Conservation (phyloP, 1,140 invertebrate genomes). For the Calliphora vicina region DNA sequence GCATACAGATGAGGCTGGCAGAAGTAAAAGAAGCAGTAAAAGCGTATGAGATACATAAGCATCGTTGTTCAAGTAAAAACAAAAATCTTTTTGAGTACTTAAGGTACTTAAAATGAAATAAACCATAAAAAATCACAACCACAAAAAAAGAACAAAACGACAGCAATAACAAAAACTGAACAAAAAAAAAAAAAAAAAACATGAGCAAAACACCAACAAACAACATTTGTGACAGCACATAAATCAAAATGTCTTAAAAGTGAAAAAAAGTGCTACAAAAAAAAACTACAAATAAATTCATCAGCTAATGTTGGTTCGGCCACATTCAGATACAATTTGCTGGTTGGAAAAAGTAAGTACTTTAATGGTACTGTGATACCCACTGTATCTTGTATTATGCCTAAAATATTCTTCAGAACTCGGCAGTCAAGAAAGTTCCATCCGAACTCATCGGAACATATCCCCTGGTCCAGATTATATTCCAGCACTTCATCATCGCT, state of each 20-base stretch:
- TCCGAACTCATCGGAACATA: too few species aligned
- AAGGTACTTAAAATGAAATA: conserved; percentile 27
- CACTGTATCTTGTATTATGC: too few species aligned
- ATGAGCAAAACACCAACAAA: conserved; percentile 25
- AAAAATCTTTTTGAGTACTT: conserved; percentile 20
- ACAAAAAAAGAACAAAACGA: background rate
- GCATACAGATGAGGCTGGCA: too few species aligned
- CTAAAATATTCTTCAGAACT: too few species aligned
- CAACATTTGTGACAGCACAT: conserved; percentile 35
- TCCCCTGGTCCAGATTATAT: too few species aligned
- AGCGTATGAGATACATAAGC: background rate
- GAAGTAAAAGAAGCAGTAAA: background rate
- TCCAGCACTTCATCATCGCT: too few species aligned
- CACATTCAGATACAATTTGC: too few species aligned
- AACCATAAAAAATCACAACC: conserved; percentile 18
- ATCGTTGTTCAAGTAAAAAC: background rate
- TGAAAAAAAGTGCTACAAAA: conserved; percentile 2
- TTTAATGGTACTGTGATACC: too few species aligned
- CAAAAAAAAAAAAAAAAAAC: background rate
- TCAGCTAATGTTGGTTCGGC: background rate
- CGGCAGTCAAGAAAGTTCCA: too few species aligned
- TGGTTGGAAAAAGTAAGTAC: too few species aligned
- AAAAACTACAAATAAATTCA: background rate
- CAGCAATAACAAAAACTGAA: background rate
- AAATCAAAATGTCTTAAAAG: conserved; percentile 25